Conservation (phyloP, 2,113 vertebrate genomes). For the Melierax canorus region DNA sequence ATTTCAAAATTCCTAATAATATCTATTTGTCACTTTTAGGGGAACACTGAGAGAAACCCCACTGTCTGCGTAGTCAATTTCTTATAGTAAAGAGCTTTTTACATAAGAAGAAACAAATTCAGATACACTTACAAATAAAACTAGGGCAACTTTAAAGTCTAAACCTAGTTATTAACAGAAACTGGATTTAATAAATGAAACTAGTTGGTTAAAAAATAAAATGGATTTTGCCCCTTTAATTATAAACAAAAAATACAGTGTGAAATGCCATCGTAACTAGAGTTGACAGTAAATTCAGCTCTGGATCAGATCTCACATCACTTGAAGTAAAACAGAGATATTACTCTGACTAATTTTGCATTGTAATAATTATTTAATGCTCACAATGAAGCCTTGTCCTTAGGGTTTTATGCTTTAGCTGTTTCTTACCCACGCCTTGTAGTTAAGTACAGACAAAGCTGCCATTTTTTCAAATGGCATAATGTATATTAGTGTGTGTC, state of each 20-base stretch:
- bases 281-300: background rate
- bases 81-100: background rate
- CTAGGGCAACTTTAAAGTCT: background rate
- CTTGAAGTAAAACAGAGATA: conserved; percentile 71
- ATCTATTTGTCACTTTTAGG: background rate
- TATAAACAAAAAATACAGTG: background rate
- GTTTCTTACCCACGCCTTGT: conserved; percentile 74
- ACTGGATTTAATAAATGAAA: background rate
- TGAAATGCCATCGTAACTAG: background rate
- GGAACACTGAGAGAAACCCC: background rate
- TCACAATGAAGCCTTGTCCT: conserved; percentile 76
- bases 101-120: background rate
- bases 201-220: background rate
- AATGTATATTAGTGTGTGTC: conserved; percentile 73
- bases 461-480: conserved; percentile 70
- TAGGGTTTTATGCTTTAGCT: conserved; percentile 72
- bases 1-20: background rate
- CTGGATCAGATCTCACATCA: background rate
- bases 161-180: background rate
- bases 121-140: background rate
- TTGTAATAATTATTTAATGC: conserved; percentile 77
- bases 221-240: background rate
- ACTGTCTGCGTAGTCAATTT: background rate
- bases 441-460: conserved; percentile 75
- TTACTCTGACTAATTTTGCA: conserved; percentile 73